These are phyloP conservation scores for Rhadinocentrus ornatus DNA, from an alignment of 2,797 vertebrate species.

Conservation along the genomic window DNA sequence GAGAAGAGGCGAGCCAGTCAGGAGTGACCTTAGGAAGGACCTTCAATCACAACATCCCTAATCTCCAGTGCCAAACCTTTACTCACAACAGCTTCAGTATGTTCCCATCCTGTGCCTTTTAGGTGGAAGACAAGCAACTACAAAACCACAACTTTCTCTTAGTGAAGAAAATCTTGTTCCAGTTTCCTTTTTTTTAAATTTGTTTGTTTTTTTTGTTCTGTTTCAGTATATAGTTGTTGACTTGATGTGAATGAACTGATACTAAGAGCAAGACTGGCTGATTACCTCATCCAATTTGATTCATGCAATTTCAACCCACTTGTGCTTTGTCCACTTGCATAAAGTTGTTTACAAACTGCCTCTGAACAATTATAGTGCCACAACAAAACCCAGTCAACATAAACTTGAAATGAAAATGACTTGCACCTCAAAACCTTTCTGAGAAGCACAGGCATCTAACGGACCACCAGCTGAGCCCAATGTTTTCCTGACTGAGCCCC, in stretches of 20 bases:
- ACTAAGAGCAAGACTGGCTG: slow-evolving; percentile 14
- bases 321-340: slow-evolving; percentile 27
- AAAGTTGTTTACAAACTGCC: slow-evolving; percentile 58
- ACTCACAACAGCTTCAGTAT: slow-evolving; percentile 55
- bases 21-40: slow-evolving; percentile 66
- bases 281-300: slow-evolving; percentile 31
- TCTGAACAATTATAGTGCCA: slow-evolving; percentile 31
- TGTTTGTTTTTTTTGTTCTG: neutral
- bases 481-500: slow-evolving; percentile 53
- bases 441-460: slow-evolving; percentile 26
- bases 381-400: slow-evolving; percentile 13
- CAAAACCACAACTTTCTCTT: slow-evolving; percentile 30
- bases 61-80: slow-evolving; percentile 58
- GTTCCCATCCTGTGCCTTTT: slow-evolving; percentile 79
- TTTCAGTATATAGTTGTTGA: slow-evolving; percentile 26
- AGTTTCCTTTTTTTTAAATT: neutral
- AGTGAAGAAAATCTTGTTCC: slow-evolving; percentile 16
- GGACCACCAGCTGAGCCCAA: slow-evolving; percentile 55
- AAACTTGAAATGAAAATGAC: slow-evolving; percentile 27
- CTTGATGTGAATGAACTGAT: slow-evolving; percentile 16
- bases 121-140: slow-evolving; percentile 57
- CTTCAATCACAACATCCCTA: slow-evolving; percentile 27
- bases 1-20: slow-evolving; percentile 83
- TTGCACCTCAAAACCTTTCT: slow-evolving; percentile 8
- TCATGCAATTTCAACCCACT: slow-evolving; percentile 31